Evolutionary conservation across 2,888 invertebrate species (phyloP), one percentile per base, ranked within the genome.

Genomic region (Pheosia gnoma): DNA sequence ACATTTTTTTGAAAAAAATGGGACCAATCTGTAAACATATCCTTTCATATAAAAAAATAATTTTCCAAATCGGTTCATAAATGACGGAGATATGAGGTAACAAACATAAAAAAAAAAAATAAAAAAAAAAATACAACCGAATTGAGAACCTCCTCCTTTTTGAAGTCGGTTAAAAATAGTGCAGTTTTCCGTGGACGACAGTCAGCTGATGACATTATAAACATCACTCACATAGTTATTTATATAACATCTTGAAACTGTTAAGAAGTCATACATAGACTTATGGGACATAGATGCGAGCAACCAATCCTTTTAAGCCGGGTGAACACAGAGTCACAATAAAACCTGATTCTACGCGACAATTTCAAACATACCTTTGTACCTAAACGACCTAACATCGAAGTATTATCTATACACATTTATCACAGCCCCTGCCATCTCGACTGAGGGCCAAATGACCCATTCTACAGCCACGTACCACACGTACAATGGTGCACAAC

Each of bases 341-440:
- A 43, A 47, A 49, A 49, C 49, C n/a, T n/a, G 7, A 49, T 6
- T 49, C 49, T 9, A 49, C 6, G 1, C 4, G 43, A 49, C 11
- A 49, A n/a, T 4, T n/a, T 49, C 47, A 47, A 47, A 47, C n/a
- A 9, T 47, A 8, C 5, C 6, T 1, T 41, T 41, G 9, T 11
- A 47, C 47, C 1, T 47, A 25, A 25, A 25, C 47, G n/a, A 47
- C n/a, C 47, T n/a, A 47, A 47, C 47, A 47, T 5, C 47, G 0
- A n/a, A 11, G 11, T 9, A 37, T 53, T 53, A 53, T 53, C 37
- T 53, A 11, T 37, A 37, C 53, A 53, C 53, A 53, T 53, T 53
- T 37, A 53, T 53, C 53, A 37, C 9, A 53, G 36, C 53, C 37
- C 53, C 53, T 37, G 53, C 53, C 37, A 53, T 53, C 51, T 25